These are phyloP conservation scores for Trichogramma dendrolimi DNA, from an alignment of 2,888 invertebrate genomes.

Conservation along the genomic window DNA sequence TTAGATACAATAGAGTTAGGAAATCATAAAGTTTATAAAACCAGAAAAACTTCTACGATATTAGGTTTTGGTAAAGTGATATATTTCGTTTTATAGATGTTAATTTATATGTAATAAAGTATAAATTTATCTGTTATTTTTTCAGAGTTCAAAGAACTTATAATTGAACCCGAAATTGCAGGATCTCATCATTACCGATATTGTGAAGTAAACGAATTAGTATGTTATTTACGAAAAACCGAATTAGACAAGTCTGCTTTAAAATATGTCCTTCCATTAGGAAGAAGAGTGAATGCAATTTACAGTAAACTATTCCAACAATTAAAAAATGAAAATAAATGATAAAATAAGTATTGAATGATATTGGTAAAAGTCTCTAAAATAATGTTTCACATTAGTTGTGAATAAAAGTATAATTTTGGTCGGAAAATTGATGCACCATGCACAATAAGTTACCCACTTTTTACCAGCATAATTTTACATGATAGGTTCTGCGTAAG, in stretches of 20 bases:
- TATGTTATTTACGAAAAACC: conserved; percentile 31
- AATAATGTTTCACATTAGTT: no score
- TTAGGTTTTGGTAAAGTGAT: conserved; percentile 4
- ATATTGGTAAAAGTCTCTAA: no score
- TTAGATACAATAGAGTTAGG: conserved; percentile 42
- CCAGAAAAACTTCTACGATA: conserved; percentile 7
- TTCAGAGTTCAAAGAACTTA: conserved; percentile 18
- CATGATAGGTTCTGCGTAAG: no score
- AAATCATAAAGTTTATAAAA: conserved; percentile 40
- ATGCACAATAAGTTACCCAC: no score
- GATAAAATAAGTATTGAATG: no score
- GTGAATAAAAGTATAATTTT: no score
- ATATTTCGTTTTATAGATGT: background rate
- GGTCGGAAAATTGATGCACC: no score
- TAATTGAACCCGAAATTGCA: conserved; percentile 31
- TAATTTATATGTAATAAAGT: no score
- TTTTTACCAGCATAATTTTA: no score
- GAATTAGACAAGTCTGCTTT: conserved; percentile 30
- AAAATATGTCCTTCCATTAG: conserved; percentile 30
- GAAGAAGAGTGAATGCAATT: background rate
- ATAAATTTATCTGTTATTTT: no score
- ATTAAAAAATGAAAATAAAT: no score
- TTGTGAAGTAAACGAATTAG: conserved; percentile 33
- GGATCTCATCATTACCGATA: conserved; percentile 34
- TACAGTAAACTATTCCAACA: no score